Conservation (phyloP, 1,140 invertebrate species). For the Vanessa tameamea region DNA sequence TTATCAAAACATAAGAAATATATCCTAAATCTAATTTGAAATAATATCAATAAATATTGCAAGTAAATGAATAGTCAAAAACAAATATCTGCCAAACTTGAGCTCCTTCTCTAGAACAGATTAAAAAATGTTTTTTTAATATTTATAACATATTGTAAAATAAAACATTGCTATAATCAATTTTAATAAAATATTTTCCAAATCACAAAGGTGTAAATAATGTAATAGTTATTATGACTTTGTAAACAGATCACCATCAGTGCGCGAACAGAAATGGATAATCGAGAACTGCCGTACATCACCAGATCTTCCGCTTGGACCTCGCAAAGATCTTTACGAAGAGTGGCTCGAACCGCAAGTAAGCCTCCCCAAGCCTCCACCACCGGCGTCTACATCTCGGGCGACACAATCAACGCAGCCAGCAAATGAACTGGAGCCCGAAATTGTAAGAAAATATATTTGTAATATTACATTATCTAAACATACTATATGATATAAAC, state of each 20-base stretch:
- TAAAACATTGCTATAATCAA: no score
- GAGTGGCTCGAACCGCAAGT: slow-evolving; percentile 62
- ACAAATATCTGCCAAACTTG: no score
- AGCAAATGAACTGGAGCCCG: slow-evolving; percentile 14
- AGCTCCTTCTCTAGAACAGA: no score
- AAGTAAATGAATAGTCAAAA: no score
- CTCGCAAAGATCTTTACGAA: slow-evolving; percentile 78
- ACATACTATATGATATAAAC: no score
- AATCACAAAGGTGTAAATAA: no score
- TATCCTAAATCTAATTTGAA: no score
- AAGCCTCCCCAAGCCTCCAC: slow-evolving; percentile 1
- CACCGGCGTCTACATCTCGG: slow-evolving; percentile 13
- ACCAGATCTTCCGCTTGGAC: slow-evolving; percentile 57
- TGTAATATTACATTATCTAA: not conserved
- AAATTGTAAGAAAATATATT: slow-evolving; percentile 20
- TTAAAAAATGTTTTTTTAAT: no score
- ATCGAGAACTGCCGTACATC: slow-evolving; percentile 78
- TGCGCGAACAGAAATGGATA: slow-evolving; percentile 81
- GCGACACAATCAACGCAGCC: not conserved
- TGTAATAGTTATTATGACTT: not conserved
- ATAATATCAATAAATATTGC: no score
- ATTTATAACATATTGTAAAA: no score
- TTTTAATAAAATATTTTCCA: no score
- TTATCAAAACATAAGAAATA: no score
- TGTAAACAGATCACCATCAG: slow-evolving; percentile 51